Evolutionary conservation across 2,113 vertebrate species (phyloP).

Genomic region (Notothenia coriiceps): DNA sequence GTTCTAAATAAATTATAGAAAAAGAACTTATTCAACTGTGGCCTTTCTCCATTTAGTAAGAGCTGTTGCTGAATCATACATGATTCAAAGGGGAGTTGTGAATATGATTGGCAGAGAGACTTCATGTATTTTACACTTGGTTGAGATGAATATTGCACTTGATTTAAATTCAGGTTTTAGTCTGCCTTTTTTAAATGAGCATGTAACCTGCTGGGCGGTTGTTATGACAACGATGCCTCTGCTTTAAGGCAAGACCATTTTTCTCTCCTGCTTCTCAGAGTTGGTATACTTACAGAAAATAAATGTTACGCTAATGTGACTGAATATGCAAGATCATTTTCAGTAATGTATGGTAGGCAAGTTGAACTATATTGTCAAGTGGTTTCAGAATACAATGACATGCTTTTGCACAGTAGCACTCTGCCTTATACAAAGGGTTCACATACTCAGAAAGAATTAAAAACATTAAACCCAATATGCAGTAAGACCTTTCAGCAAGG

Average conservation of each 20-base stretch:
- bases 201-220: conserved; percentile 46
- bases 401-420: too few relatives aligned
- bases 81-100: conserved; percentile 48
- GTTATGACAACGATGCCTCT: conserved; percentile 39
- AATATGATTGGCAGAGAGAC: conserved; percentile 35
- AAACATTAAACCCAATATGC: too few relatives aligned
- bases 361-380: too few relatives aligned
- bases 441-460: too few relatives aligned
- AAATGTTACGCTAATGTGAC: background rate
- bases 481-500: too few relatives aligned
- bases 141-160: conserved; percentile 49
- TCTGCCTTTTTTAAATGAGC: conserved; percentile 33
- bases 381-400: too few relatives aligned
- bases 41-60: conserved; percentile 44
- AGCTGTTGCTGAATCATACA: conserved; percentile 37
- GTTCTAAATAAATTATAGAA: conserved; percentile 44
- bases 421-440: too few relatives aligned
- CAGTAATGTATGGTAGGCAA: too few relatives aligned
- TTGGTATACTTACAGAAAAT: background rate
- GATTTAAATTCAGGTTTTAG: conserved; percentile 57
- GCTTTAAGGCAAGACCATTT: conserved; percentile 3
- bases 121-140: conserved; percentile 52
- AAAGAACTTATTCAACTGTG: conserved; percentile 47
- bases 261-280: background rate
- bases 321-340: too few relatives aligned